These are phyloP conservation scores for Sitta carolinensis DNA, from an alignment of 2,797 vertebrate species.

Conservation along the genomic window DNA sequence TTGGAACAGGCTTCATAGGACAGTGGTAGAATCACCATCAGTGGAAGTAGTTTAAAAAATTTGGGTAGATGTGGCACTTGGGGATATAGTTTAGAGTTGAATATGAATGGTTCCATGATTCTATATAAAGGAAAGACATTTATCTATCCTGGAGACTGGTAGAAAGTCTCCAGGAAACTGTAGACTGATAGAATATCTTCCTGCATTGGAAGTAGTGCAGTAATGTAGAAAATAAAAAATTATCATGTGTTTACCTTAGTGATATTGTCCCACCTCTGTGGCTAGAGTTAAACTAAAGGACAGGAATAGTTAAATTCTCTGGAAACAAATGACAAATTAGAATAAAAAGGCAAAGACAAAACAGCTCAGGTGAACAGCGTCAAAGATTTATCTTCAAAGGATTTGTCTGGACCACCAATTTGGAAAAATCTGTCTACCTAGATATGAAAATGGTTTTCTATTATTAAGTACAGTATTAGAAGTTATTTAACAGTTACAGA, in stretches of 20 bases:
- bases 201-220: background rate
- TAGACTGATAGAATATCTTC: background rate
- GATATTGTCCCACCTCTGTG: background rate
- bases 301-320: background rate
- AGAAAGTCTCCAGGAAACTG: background rate
- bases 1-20: background rate
- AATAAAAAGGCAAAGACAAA: background rate
- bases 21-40: background rate
- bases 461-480: background rate
- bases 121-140: background rate
- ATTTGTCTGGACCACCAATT: background rate
- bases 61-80: background rate
- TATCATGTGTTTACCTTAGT: background rate
- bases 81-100: background rate
- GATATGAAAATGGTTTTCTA: slow-evolving; percentile 1
- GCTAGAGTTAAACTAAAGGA: background rate
- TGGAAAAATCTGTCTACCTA: background rate
- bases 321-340: background rate
- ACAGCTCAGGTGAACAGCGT: background rate
- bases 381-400: background rate
- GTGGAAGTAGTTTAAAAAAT: background rate
- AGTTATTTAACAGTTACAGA: slow-evolving; percentile 5
- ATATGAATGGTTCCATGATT: background rate
- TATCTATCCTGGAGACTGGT: background rate
- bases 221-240: background rate